Conservation (phyloP, 2,797 vertebrate genomes). For the Chloroceryle inda region DNA sequence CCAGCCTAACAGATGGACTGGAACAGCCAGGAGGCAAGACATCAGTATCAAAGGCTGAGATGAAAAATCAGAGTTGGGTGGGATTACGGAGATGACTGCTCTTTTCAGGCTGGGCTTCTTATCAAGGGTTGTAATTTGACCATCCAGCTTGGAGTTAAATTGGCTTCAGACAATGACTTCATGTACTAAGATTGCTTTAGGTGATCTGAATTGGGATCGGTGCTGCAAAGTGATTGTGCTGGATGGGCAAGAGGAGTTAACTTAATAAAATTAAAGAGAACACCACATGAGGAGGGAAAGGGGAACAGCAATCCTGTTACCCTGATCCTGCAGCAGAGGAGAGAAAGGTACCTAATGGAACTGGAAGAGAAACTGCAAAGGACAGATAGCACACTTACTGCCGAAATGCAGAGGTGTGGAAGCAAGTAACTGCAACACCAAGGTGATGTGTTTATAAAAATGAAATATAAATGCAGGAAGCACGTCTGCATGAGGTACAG, state of each 20-base stretch:
- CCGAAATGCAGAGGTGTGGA: not conserved
- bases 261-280: not conserved
- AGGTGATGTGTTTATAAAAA: not conserved
- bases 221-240: not conserved
- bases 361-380: not conserved
- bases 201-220: not conserved
- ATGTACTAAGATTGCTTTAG: not conserved
- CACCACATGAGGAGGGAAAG: not conserved
- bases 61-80: slow-evolving; percentile 24
- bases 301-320: not conserved
- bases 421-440: not conserved
- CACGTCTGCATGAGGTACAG: not conserved
- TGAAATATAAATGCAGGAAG: not conserved
- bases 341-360: not conserved
- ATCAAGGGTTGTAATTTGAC: slow-evolving; percentile 21
- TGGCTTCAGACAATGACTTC: slow-evolving; percentile 2
- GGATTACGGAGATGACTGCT: not conserved
- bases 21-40: not conserved
- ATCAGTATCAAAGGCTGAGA: not conserved
- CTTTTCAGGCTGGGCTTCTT: slow-evolving; percentile 20
- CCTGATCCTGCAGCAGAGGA: not conserved
- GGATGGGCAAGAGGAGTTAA: not conserved
- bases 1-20: slow-evolving; percentile 7
- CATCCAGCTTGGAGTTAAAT: not conserved
- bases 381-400: not conserved